Base-by-base conservation (phyloP, 2,113 vertebrate species). In the Naja naja region DNA sequence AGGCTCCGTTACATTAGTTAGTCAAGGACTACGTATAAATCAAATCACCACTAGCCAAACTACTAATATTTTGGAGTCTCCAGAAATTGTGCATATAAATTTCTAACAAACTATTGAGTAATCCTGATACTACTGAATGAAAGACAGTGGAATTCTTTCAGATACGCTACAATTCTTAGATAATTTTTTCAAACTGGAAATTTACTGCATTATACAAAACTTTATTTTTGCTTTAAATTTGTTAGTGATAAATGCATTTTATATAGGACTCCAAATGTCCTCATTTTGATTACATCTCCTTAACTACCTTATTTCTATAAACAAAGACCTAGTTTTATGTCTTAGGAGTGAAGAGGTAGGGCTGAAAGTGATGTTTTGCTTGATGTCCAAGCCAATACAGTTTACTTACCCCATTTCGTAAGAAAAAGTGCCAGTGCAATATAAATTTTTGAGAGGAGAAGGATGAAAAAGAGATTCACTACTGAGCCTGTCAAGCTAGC, bases 341-440 rank as follows among this genome's bases (percentile, higher is more conserved):
- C 43, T 43, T 34, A 55, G 43, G 14, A 56, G 45, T 39, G 47
- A 55, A 39, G n/a, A 58, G 53, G 39, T 16, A 10, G 43, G 39
- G 20, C 90, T 39, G 34, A 34, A 89, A 47, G 74, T 60, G 43
- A 85, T n/a, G 55, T 85, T 27, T 81, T 49, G 23, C 22, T 45
- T 16, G 4, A 6, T 45, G 30, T 4, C 27, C 27, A 47, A 55
- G 6, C 27, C 27, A 47, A 49, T 18, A 11, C 3, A 20, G 0
- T 52, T 87, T 34, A 60, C 96, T 96, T 94, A 98, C 98, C 98
- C 98, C 98, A 98, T 47, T 94, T 97, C 1, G 98, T 98, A 81
- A 98, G 98, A 91, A 97, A 86, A 22, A 95, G 96, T 5, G 98
- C 98, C 94, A 98, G 94, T 1, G 94, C 91, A 52, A 95, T 95